These are phyloP conservation scores for Sardina pilchardus DNA, from an alignment of 2,113 vertebrate species.

Conservation along the genomic window DNA sequence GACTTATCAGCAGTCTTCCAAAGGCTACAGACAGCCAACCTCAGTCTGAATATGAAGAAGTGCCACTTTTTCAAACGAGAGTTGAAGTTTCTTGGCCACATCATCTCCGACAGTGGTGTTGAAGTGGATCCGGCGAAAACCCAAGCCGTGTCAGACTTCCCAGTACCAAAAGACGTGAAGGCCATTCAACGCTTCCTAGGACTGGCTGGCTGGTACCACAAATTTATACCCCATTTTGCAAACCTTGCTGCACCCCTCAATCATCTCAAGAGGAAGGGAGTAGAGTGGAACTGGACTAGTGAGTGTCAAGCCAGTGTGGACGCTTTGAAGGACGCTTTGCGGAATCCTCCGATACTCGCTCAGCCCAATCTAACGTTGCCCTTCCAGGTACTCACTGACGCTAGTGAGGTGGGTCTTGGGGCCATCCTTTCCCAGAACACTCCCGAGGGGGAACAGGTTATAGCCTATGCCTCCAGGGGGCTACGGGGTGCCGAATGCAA, in stretches of 20 bases:
- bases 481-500: neutral
- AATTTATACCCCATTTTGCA: conserved; percentile 31
- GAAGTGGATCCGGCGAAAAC: too few species aligned
- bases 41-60: conserved; percentile 10
- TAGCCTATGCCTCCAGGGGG: neutral
- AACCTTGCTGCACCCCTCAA: conserved; percentile 1
- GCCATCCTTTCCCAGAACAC: neutral
- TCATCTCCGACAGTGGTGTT: too few species aligned
- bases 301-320: conserved; percentile 10
- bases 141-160: neutral
- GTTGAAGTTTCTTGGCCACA: too few species aligned
- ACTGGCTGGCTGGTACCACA: conserved; percentile 35
- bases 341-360: neutral
- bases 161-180: conserved; percentile 1
- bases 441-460: too few species aligned
- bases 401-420: conserved; percentile 14
- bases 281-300: conserved; percentile 25
- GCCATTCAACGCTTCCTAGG: conserved; percentile 22
- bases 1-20: neutral
- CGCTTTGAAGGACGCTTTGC: neutral
- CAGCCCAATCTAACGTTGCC: neutral
- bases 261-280: neutral
- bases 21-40: neutral
- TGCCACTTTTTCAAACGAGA: neutral
- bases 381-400: conserved; percentile 24